A percentile compares a stretch with the other conserved stretches of the same genome.
Evolutionary conservation across 2,797 vertebrate species (phyloP).

Genomic region (Catharus ustulatus): DNA sequence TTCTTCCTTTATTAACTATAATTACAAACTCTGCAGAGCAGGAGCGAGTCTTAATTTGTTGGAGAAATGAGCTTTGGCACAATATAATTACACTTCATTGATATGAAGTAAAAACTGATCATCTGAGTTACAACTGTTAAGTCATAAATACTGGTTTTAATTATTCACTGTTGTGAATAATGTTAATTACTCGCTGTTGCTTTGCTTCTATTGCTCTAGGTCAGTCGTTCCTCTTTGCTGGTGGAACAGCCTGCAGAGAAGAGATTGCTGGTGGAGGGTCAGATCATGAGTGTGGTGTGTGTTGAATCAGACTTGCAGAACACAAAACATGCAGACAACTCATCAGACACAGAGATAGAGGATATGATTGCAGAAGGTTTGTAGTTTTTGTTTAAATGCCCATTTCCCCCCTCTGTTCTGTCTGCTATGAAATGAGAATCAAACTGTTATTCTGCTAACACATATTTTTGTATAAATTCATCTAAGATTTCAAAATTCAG

Average conservation of each 20-base stretch:
- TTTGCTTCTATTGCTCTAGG: slow-evolving; percentile 77
- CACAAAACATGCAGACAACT: slow-evolving; percentile 82
- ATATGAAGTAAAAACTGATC: not conserved
- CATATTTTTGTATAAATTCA: not conserved
- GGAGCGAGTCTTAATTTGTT: not conserved
- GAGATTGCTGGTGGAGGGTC: slow-evolving; percentile 77
- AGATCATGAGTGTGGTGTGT: slow-evolving; percentile 82
- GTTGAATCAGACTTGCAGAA: slow-evolving; percentile 79
- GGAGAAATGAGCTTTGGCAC: not conserved
- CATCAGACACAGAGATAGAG: slow-evolving; percentile 88
- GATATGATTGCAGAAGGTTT: slow-evolving; percentile 84
- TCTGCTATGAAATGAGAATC: not conserved
- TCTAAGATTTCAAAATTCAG: not conserved
- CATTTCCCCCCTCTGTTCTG: not conserved
- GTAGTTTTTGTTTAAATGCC: slow-evolving; percentile 50
- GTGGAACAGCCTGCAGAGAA: slow-evolving; percentile 83
- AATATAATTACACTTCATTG: not conserved
- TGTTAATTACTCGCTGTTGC: not conserved
- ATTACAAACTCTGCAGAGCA: not conserved
- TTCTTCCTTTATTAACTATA: not conserved
- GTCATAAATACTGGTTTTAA: not conserved
- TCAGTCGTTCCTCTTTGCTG: slow-evolving; percentile 93
- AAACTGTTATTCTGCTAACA: not conserved
- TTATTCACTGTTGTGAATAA: not conserved
- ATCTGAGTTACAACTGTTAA: not conserved